These are phyloP conservation scores for Heliconius charithonia DNA, from an alignment of 2,888 invertebrate species.

Conservation along the genomic window DNA sequence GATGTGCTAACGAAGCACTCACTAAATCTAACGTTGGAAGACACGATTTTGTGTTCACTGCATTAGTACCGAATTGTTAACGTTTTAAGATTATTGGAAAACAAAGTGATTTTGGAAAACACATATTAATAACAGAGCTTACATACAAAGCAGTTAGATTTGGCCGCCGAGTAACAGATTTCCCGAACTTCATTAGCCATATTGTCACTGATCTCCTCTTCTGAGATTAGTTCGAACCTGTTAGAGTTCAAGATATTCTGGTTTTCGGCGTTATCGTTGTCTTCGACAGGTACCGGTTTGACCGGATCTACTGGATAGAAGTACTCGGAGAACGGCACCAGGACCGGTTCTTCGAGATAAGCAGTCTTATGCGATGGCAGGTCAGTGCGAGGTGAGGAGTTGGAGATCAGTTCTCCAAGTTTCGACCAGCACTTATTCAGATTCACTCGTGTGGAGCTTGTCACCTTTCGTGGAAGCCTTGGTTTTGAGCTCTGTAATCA, in stretches of 20 bases:
- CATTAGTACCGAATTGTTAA: slow-evolving; percentile 65
- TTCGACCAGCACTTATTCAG: slow-evolving; percentile 86
- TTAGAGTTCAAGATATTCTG: slow-evolving; percentile 73
- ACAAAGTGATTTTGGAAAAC: slow-evolving; percentile 49
- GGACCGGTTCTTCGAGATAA: slow-evolving; percentile 72
- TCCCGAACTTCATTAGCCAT: slow-evolving; percentile 84
- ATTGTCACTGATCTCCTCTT: slow-evolving; percentile 82
- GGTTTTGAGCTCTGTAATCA: slow-evolving; percentile 83
- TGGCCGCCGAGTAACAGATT: slow-evolving; percentile 76
- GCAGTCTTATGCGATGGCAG: slow-evolving; percentile 80
- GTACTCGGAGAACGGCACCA: slow-evolving; percentile 73
- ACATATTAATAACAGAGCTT: slow-evolving; percentile 69
- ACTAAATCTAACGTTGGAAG: slow-evolving; percentile 79
- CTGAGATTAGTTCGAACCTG: slow-evolving; percentile 72
- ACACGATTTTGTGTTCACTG: slow-evolving; percentile 83
- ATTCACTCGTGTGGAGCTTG: slow-evolving; percentile 84
- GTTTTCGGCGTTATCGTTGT: slow-evolving; percentile 76
- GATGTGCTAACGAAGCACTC: slow-evolving; percentile 62
- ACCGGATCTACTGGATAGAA: slow-evolving; percentile 75
- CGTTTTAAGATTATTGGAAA: slow-evolving; percentile 51
- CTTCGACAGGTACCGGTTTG: slow-evolving; percentile 72
- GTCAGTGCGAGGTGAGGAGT: slow-evolving; percentile 72
- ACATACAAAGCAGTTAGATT: slow-evolving; percentile 75
- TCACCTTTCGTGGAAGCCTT: slow-evolving; percentile 82
- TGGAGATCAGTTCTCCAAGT: slow-evolving; percentile 83